Evolutionary conservation across 2,888 invertebrate genomes (phyloP), one percentile per base, ranked within the genome.

Genomic region (Cyclophora punctaria): DNA sequence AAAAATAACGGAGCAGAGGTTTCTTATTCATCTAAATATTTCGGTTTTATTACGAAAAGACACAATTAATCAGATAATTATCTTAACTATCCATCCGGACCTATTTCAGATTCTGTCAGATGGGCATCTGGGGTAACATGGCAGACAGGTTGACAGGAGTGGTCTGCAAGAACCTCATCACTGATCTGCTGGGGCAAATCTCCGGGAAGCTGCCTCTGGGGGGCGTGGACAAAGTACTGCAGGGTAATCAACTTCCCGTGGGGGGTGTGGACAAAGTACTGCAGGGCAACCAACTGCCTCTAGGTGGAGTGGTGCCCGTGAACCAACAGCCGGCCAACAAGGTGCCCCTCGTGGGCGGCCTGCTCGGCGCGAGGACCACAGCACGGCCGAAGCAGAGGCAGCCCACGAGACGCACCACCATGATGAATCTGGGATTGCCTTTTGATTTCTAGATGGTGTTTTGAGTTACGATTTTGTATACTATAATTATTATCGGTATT

Each of bases 101-200:
- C 20, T 1, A 52, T 47, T 46, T n/a, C 66, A 90, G 91, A 62
- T 92, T 90, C 65, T 93, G 93, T 64, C 90, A 93, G 75, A 92
- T 93, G 88, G 93, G 91, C 4, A 69, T 93, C 4, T 93, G 93
- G 93, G 90, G 91, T 3, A 92, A 91, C 53, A 82, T 92, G 50
- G 85, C 80, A 0, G 90, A 92, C 50, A 76, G 91, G 56, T 68
- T 93, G 33, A 83, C 90, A 50, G 90, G 90, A 35, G 68, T 84
- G 1, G 64, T 90, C 2, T 93, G 93, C 63, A 80, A 85, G 60
- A 78, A 83, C 41, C 47, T 83, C 5, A 65, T 88, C 3, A 78
- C 76, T 5, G 64, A 75, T 45, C 48, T 86, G 41, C 56, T 85
- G 5, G 20, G 44, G 4, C n/a, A 71, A 71, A 45, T 45, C 75